Conservation (phyloP, 2,888 invertebrate species). For the Ornithoptera priamus region DNA sequence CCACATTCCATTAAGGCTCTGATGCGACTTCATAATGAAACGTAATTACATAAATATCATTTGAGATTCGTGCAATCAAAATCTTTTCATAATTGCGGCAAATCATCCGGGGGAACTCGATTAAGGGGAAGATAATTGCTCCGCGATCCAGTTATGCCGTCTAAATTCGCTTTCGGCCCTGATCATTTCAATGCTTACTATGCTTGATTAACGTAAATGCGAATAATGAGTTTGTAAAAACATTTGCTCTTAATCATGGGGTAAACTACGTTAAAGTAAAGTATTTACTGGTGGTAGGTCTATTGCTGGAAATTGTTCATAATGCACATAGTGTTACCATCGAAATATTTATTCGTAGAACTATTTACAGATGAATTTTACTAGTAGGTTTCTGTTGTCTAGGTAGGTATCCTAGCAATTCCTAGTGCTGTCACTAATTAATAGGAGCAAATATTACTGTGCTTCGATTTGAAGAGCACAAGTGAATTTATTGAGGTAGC, state of each 20-base stretch:
- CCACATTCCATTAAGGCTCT: conserved; percentile 33
- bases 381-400: no score
- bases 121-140: conserved; percentile 39
- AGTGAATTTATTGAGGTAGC: no score
- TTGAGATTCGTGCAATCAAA: conserved; percentile 35
- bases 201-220: conserved; percentile 16
- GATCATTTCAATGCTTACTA: conserved; percentile 15
- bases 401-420: no score
- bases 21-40: conserved; percentile 35
- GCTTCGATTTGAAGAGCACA: no score
- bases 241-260: no score
- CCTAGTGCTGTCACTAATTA: no score
- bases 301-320: background rate
- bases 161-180: conserved; percentile 25
- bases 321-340: no score
- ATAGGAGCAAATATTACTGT: no score
- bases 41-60: conserved; percentile 39
- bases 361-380: no score
- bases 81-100: conserved; percentile 41
- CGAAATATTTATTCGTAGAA: no score
- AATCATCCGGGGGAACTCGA: conserved; percentile 38
- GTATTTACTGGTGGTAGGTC: background rate
- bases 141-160: conserved; percentile 21
- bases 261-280: background rate
- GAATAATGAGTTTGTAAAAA: conserved; percentile 6